Conservation (phyloP, 2,113 vertebrate species). For the Daubentonia madagascariensis region DNA sequence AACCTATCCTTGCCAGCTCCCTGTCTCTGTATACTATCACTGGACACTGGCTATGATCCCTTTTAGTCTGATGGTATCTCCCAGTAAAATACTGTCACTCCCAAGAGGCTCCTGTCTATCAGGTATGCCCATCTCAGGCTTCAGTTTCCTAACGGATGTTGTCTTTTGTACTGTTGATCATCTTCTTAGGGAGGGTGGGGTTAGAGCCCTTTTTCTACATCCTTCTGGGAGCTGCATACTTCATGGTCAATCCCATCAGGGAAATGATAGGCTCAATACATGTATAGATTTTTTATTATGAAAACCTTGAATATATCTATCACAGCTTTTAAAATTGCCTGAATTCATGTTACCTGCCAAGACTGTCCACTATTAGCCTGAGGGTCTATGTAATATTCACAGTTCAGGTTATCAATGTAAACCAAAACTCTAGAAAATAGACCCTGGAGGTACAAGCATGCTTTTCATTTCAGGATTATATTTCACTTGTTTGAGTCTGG, state of each 20-base stretch:
- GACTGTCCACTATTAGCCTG: background rate
- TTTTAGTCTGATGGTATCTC: background rate
- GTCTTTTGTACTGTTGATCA: background rate
- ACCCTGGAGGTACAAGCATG: background rate
- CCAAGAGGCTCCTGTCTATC: background rate
- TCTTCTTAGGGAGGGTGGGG: background rate
- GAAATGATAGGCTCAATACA: background rate
- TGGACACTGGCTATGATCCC: background rate
- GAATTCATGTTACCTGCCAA: background rate
- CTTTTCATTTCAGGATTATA: background rate
- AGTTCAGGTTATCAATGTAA: constrained; percentile 42
- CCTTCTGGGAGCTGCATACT: background rate
- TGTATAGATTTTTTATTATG: background rate
- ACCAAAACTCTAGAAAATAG: constrained; percentile 41
- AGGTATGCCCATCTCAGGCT: background rate
- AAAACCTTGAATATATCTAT: background rate
- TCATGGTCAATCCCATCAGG: background rate
- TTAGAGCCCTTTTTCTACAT: background rate
- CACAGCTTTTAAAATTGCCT: background rate
- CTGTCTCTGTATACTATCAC: background rate
- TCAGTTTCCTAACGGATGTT: background rate
- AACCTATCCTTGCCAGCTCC: background rate
- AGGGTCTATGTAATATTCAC: constrained; percentile 41
- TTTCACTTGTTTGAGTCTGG: background rate
- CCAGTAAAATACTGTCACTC: background rate